A percentile compares a stretch with the other conserved stretches of the same genome.
phyloP scores from a whole-genome alignment of 2,888 invertebrate species.

The Diabrotica balteata region DNA sequence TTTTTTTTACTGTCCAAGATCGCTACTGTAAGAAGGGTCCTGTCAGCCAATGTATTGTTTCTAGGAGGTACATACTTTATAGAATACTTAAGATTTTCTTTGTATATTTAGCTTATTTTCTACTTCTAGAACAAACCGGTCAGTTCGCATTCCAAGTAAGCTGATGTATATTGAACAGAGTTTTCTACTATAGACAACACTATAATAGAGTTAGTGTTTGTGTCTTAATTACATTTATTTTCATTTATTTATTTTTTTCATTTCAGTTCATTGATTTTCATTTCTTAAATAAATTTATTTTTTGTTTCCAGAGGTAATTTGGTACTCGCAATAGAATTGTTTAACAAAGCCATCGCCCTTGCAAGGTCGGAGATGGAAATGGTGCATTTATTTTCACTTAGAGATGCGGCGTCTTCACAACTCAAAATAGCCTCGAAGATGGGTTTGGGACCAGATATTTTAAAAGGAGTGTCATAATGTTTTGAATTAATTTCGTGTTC shows the following conservation, averaged over 20 bases:
- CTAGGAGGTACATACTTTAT: no score
- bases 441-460: conserved; percentile 59
- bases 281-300: no score
- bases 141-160: no score
- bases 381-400: conserved; percentile 87
- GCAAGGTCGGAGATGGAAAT: conserved; percentile 89
- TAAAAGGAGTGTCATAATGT: conserved; percentile 41
- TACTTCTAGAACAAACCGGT: no score
- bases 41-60: no score
- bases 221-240: no score
- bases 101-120: no score
- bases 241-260: background rate
- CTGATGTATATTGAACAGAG: no score
- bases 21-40: no score
- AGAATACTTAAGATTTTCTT: no score
- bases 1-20: no score
- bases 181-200: no score
- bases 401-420: conserved; percentile 91
- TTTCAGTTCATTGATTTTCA: conserved; percentile 58
- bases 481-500: conserved; percentile 12
- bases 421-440: conserved; percentile 80
- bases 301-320: conserved; percentile 77
- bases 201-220: background rate
- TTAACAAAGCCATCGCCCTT: conserved; percentile 86
- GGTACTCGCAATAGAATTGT: conserved; percentile 80